Evolutionary conservation across 2,797 vertebrate genomes (phyloP), one percentile per base, ranked within the genome.

Genomic region (Lithobates pipiens): DNA sequence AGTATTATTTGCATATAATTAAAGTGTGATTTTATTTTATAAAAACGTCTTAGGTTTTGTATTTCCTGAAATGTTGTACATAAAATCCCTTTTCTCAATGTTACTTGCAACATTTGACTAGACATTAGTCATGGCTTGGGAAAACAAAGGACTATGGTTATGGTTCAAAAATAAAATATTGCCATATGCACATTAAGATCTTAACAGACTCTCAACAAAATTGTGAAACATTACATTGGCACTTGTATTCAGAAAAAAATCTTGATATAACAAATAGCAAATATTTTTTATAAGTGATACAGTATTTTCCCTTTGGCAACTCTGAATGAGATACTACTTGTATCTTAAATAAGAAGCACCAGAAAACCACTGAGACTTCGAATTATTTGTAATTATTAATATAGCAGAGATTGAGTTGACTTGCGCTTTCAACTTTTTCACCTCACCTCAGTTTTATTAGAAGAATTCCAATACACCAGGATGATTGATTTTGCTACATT

Each of bases 301-400:
- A 81, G 25, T 81, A 81, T 50, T 71, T 81, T n/a, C 68, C 79
- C 79, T 61, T 72, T 81, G 69, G 79, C 79, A 42, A n/a, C 34
- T 39, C 68, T 81, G 32, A 46, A 61, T 61, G 68, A 57, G 68
- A 81, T 46, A 81, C 69, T 72, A 63, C 34, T 10, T 25, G 29
- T n/a, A 71, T 81, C 36, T 69, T 61, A 81, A 81, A 72, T 81
- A 81, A 39, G 79, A 72, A 81, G 57, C 54, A 81, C 46, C 69
- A 72, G 50, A 72, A 72, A 72, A 25, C 68, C n/a, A 39, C 79
- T 27, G 69, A 81, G 69, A 39, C 69, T 39, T 42, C 72, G 34
- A 72, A 72, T 72, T 81, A 81, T 81, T 57, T 81, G 79, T 72
- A 81, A 81, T 81, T 81, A 81, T 72, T 81, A 81, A 81, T 81